phyloP scores from a whole-genome alignment of 2,113 vertebrate genomes.

The Leptobrachium leishanense region DNA sequence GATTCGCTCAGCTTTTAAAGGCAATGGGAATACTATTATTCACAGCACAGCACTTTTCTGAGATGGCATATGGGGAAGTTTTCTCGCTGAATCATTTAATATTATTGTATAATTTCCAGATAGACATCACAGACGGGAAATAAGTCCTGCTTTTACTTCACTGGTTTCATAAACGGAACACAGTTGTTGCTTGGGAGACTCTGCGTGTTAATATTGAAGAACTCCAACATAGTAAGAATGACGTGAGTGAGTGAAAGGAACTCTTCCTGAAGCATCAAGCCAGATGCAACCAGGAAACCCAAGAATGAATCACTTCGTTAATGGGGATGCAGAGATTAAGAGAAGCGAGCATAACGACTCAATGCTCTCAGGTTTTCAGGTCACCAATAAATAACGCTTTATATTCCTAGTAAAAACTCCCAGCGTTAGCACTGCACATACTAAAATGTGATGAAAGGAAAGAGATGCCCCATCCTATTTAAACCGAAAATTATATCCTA shows the following conservation, averaged over 20 bases:
- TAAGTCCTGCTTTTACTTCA: constrained; percentile 1
- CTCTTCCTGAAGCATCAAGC: too few relatives aligned
- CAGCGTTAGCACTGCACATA: too few relatives aligned
- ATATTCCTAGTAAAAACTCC: too few relatives aligned
- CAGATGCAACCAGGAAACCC: too few relatives aligned
- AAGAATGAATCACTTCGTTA: too few relatives aligned
- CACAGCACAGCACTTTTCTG: background rate
- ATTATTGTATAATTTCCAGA: constrained; percentile 14
- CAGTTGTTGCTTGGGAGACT: background rate
- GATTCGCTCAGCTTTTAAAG: constrained; percentile 27
- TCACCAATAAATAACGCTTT: too few relatives aligned
- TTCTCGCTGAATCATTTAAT: constrained; percentile 11
- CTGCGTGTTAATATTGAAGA: constrained; percentile 5
- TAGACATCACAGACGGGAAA: constrained; percentile 15
- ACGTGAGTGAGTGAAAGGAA: background rate
- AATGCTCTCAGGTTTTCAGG: too few relatives aligned
- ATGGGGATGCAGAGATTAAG: too few relatives aligned
- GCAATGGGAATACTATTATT: constrained; percentile 38
- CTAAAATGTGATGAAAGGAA: too few relatives aligned
- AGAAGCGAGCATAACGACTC: too few relatives aligned
- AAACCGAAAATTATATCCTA: too few relatives aligned
- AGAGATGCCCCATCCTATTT: too few relatives aligned
- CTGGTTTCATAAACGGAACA: constrained; percentile 15
- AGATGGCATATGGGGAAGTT: constrained; percentile 16
- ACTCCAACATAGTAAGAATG: constrained; percentile 4